phyloP scores from a whole-genome alignment of 2,797 vertebrate species.

The Lepilemur septentrionalis region DNA sequence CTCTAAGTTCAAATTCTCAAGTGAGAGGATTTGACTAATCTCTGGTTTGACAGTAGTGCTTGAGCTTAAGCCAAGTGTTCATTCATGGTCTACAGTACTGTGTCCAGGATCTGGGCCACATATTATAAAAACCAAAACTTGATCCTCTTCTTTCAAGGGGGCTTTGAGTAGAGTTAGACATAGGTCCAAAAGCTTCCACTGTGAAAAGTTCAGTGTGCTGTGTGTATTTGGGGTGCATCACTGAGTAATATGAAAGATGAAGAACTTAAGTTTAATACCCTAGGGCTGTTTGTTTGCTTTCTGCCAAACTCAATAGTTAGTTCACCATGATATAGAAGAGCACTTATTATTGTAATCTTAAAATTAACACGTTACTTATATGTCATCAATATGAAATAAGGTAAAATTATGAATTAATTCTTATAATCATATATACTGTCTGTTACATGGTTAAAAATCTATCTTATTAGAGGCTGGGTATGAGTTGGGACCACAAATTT shows the following conservation, averaged over 20 bases:
- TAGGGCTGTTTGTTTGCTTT: background rate
- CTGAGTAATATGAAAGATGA: background rate
- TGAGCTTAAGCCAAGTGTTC: background rate
- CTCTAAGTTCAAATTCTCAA: conserved; percentile 23
- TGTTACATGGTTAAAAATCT: conserved; percentile 32
- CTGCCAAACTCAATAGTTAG: background rate
- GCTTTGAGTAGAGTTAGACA: background rate
- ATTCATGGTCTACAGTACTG: background rate
- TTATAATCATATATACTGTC: background rate
- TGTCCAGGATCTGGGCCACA: background rate
- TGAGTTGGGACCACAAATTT: background rate
- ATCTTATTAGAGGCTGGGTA: background rate
- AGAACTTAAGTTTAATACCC: background rate
- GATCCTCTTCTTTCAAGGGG: background rate
- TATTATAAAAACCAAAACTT: conserved; percentile 12
- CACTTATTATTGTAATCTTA: background rate
- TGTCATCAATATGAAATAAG: conserved; percentile 25
- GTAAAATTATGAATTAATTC: conserved; percentile 13
- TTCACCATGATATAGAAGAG: conserved; percentile 25
- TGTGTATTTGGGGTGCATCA: background rate
- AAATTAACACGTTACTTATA: conserved; percentile 30
- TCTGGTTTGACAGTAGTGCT: background rate
- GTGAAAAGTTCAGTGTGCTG: background rate
- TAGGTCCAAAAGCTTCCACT: background rate
- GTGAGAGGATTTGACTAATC: background rate